phyloP scores from a whole-genome alignment of 2,113 vertebrate species.

The Anolis sagrei region DNA sequence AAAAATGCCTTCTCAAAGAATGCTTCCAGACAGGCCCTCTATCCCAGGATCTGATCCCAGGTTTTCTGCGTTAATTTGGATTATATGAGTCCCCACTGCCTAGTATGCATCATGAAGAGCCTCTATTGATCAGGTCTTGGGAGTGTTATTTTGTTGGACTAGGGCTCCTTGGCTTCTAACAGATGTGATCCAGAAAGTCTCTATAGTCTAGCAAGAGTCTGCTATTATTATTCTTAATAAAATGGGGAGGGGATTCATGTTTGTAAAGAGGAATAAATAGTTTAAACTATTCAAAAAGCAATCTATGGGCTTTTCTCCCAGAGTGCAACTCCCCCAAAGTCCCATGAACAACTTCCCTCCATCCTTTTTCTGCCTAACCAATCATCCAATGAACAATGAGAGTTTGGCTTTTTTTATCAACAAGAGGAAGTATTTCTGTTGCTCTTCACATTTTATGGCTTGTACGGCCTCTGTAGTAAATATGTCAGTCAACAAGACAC shows the following conservation, averaged over 20 bases:
- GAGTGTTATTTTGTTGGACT: too few species aligned
- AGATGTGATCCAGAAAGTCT: neutral
- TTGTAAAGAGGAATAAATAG: too few species aligned
- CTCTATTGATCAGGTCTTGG: neutral
- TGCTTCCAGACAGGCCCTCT: too few species aligned
- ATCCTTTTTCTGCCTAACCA: neutral
- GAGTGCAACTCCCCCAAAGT: neutral
- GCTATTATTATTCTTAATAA: neutral
- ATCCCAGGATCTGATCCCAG: too few species aligned
- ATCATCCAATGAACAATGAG: neutral
- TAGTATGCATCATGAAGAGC: neutral
- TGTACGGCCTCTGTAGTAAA: neutral
- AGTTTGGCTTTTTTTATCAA: neutral
- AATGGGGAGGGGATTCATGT: neutral
- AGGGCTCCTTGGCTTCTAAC: neutral
- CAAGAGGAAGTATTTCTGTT: neutral
- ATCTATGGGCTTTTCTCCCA: neutral
- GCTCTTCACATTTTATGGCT: neutral
- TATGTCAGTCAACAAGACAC: neutral
- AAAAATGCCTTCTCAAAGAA: too few species aligned
- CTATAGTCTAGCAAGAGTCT: neutral
- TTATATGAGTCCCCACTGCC: neutral
- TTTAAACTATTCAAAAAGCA: neutral
- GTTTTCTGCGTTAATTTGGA: too few species aligned
- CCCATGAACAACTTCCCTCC: neutral